phyloP scores from a whole-genome alignment of 1,140 invertebrate species.

The Leucophenga varia region DNA sequence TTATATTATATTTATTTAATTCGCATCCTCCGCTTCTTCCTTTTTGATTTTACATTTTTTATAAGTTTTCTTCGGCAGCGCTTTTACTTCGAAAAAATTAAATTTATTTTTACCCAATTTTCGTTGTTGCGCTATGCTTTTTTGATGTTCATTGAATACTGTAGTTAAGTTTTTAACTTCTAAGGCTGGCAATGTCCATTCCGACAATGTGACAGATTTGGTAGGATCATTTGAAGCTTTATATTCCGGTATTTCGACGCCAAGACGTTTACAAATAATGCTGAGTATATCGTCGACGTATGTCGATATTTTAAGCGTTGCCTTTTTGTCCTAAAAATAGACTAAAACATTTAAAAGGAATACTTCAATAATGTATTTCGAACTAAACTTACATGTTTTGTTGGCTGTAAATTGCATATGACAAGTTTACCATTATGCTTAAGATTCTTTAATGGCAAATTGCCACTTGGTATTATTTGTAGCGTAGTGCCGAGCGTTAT shows the following conservation, averaged over 20 bases:
- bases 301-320: conserved; percentile 83
- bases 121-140: conserved; percentile 11
- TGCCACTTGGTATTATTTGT: conserved; percentile 96
- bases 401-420: conserved; percentile 95
- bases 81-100: too few relatives aligned
- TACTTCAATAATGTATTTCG: neutral
- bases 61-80: too few relatives aligned
- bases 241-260: conserved; percentile 73
- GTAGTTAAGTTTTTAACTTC: conserved; percentile 34
- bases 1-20: too few relatives aligned
- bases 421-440: conserved; percentile 88
- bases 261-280: conserved; percentile 73
- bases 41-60: too few relatives aligned
- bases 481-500: conserved; percentile 94
- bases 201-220: conserved; percentile 58
- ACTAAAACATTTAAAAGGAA: neutral
- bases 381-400: conserved; percentile 80
- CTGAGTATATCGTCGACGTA: conserved; percentile 87
- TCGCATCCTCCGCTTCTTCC: too few relatives aligned
- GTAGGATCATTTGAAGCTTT: conserved; percentile 68
- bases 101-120: too few relatives aligned
- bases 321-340: conserved; percentile 86
- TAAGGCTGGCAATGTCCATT: conserved; percentile 65
- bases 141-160: conserved; percentile 27
- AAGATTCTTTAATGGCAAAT: conserved; percentile 85